phyloP scores from a whole-genome alignment of 2,797 vertebrate genomes.

The Channallabes apus region DNA sequence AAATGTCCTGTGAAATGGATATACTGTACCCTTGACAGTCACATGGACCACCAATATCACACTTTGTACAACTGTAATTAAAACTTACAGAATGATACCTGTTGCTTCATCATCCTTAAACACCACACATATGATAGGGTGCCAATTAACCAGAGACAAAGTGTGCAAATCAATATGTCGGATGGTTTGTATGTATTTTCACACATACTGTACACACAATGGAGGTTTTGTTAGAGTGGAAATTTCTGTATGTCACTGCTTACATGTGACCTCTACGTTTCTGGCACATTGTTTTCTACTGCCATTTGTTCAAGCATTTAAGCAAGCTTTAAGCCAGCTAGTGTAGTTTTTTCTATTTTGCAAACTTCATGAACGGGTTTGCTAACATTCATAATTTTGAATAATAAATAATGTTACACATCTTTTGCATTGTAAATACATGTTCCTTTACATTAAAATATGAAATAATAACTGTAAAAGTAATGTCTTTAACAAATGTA shows the following conservation, averaged over 20 bases:
- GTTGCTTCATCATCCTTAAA: not conserved
- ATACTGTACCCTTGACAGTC: slow-evolving; percentile 37
- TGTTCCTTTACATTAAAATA: not conserved
- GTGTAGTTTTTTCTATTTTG: not conserved
- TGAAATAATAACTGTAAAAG: not conserved
- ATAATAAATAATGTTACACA: not conserved
- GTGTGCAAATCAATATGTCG: not conserved
- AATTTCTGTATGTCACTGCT: slow-evolving; percentile 23
- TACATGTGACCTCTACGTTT: slow-evolving; percentile 21
- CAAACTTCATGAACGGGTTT: not conserved
- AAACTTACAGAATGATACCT: not conserved
- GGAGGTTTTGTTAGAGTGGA: not conserved
- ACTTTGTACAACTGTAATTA: slow-evolving; percentile 10
- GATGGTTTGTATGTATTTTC: not conserved
- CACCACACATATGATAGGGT: not conserved
- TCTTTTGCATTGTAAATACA: slow-evolving; percentile 4
- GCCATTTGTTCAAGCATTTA: not conserved
- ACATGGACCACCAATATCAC: slow-evolving; percentile 28
- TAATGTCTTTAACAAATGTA: not conserved
- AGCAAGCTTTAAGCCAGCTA: not conserved
- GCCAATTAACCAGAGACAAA: slow-evolving; percentile 6
- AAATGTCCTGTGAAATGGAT: slow-evolving; percentile 44
- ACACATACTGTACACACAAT: not conserved
- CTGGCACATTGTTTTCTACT: slow-evolving; percentile 7
- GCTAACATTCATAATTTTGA: not conserved